Evolutionary conservation across 1,140 invertebrate genomes (phyloP).

Genomic region (Calephelis virginiensis): DNA sequence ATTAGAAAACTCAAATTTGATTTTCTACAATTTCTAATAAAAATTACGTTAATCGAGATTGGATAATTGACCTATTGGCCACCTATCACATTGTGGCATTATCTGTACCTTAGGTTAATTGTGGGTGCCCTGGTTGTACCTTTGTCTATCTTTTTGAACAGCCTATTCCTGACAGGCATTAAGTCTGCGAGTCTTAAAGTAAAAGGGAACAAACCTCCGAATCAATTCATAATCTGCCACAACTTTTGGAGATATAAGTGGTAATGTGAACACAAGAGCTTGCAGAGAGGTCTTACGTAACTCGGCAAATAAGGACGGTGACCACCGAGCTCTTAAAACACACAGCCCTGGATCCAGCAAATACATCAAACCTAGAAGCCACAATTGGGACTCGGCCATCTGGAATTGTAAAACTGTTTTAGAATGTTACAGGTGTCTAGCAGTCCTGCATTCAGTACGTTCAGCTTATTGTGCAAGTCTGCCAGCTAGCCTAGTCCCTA

Average conservation of each 20-base stretch:
- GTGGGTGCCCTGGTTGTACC: no score
- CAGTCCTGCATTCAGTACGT: no score
- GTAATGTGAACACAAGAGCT: slow-evolving; percentile 47
- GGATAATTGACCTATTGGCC: no score
- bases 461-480: no score
- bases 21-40: no score
- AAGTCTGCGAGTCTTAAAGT: not conserved
- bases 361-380: slow-evolving; percentile 61
- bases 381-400: slow-evolving; percentile 49
- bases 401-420: slow-evolving; percentile 26
- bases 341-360: slow-evolving; percentile 52
- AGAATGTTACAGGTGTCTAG: not conserved
- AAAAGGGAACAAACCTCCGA: slow-evolving; percentile 40
- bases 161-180: not conserved
- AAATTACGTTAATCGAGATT: no score
- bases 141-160: not conserved
- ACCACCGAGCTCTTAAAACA: slow-evolving; percentile 46
- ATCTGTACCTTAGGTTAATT: no score
- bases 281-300: slow-evolving; percentile 49
- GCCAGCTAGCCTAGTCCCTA: no score
- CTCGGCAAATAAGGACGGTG: slow-evolving; percentile 48
- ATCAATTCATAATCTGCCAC: slow-evolving; percentile 47
- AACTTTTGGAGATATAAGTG: slow-evolving; percentile 29
- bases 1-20: no score
- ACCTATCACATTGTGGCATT: no score